These are phyloP conservation scores for Capitulum mitella DNA, from an alignment of 2,888 invertebrate species.

Conservation along the genomic window DNA sequence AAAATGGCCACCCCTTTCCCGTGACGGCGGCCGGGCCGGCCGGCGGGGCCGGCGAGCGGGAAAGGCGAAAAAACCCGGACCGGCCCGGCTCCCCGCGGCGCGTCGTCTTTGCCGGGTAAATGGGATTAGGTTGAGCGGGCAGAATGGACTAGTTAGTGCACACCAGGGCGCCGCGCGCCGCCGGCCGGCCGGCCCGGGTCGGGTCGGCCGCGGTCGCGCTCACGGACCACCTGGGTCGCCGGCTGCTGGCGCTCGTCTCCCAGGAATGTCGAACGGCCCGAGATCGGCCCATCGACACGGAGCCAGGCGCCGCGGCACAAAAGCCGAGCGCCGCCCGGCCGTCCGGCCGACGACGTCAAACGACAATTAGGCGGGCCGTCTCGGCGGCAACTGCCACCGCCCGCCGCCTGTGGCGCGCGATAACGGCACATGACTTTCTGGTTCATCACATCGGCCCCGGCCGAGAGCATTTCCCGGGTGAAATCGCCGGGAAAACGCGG, in stretches of 20 bases:
- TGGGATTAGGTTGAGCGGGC: constrained; percentile 22
- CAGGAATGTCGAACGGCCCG: constrained; percentile 2
- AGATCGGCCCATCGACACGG: not conserved
- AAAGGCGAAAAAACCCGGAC: not conserved
- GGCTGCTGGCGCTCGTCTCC: not conserved
- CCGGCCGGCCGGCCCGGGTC: not conserved
- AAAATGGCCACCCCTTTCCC: constrained; percentile 4
- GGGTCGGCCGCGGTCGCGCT: not conserved
- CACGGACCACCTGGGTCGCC: not conserved
- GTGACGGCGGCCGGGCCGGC: not conserved
- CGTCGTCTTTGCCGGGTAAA: constrained; percentile 11
- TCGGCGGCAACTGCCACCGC: no score
- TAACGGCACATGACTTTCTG: constrained; percentile 19
- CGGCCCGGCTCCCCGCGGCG: not conserved
- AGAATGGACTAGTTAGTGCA: constrained; percentile 23
- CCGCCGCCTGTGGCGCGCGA: not conserved
- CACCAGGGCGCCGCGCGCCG: not conserved
- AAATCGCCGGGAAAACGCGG: constrained; percentile 6
- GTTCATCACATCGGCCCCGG: not conserved
- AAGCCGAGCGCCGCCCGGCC: not conserved
- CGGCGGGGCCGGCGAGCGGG: not conserved
- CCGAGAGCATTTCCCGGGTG: not conserved
- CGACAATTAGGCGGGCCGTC: not conserved
- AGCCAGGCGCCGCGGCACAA: not conserved
- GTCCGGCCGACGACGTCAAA: not conserved